Base-by-base conservation (phyloP, 2,888 invertebrate species). In the Coremacera marginata region DNA sequence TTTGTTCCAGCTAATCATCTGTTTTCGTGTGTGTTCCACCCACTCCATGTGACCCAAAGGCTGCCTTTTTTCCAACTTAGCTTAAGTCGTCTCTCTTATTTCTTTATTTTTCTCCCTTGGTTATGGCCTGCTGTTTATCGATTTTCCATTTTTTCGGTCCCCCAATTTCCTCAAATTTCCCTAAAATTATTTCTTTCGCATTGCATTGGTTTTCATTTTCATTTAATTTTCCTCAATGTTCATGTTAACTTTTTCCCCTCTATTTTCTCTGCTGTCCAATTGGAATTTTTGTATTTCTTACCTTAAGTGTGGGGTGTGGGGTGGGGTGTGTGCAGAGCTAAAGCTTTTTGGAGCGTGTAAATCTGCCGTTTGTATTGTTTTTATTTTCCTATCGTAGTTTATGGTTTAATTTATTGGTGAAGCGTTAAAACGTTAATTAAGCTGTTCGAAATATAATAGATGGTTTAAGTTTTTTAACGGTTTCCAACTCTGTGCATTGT, bases 341-440 rank as follows among this genome's bases (percentile, higher is more conserved):
- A 65, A 14, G 25, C n/a, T 37, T 65, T 70, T 27, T 70, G 44
- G 37, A 60, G 60, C 71, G 60, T 57, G 71, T 27, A 22, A 22
- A 7, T 68, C 62, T 44, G 22, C n/a, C 14, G 8, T 70, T 70
- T 31, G 31, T 70, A 16, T 70, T 19, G 34, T 55, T 34, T 27
- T 70, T 55, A 11, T 19, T 67, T 55, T 60, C 16, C 14, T 71
- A 60, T 70, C 8, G 9, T 60, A 19, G 44, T 71, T 71, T 71
- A 60, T 71, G 27, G 34, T 71, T 55, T 60, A 60, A 71, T 71
- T 71, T 22, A 31, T 71, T 44, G 22, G 44, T 71, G 37, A 60
- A 57, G 71, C 71, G 60, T 71, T 71, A 60, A 71, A 71, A 22
- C 52, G 60, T 60, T 71, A 60, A 71, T 71, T 57, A 44, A 71